phyloP scores from a whole-genome alignment of 1,140 invertebrate species.

The Bombus pyrosoma region DNA sequence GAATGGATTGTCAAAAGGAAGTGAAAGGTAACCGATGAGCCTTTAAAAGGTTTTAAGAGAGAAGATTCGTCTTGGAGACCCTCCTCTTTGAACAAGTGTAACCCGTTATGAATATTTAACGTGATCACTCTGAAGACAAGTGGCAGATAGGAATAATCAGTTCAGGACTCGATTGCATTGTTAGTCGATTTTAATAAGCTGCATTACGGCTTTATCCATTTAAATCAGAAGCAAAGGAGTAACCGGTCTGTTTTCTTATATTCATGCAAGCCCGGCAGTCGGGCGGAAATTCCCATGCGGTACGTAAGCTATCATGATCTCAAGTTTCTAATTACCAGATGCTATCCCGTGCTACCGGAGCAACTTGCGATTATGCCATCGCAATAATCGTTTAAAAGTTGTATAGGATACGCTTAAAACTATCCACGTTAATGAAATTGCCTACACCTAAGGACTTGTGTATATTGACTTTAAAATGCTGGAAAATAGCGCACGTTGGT shows the following conservation, averaged over 20 bases:
- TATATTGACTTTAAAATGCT: not conserved
- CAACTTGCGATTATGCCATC: constrained; percentile 25
- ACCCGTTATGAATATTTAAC: constrained; percentile 57
- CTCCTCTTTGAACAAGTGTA: constrained; percentile 28
- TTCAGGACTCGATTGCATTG: not conserved
- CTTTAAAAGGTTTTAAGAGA: constrained; percentile 26
- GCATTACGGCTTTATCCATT: not conserved
- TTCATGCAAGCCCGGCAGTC: constrained; percentile 1
- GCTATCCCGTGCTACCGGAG: not conserved
- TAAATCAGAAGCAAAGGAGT: not conserved
- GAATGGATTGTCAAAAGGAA: constrained; percentile 7
- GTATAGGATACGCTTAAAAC: not conserved
- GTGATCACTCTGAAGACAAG: not conserved
- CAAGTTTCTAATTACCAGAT: constrained; percentile 49
- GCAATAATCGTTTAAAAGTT: constrained; percentile 44
- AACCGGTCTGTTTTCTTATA: constrained; percentile 25
- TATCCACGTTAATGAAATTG: constrained; percentile 20
- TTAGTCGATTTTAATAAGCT: constrained; percentile 42
- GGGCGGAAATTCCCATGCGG: constrained; percentile 6
- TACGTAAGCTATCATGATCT: constrained; percentile 43
- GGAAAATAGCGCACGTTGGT: not conserved
- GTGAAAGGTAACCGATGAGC: not conserved
- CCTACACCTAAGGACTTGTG: not conserved
- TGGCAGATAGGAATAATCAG: not conserved
- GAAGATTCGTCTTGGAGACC: constrained; percentile 3